These are phyloP conservation scores for Eutrigla gurnardus DNA, from an alignment of 2,797 vertebrate species.

Conservation along the genomic window DNA sequence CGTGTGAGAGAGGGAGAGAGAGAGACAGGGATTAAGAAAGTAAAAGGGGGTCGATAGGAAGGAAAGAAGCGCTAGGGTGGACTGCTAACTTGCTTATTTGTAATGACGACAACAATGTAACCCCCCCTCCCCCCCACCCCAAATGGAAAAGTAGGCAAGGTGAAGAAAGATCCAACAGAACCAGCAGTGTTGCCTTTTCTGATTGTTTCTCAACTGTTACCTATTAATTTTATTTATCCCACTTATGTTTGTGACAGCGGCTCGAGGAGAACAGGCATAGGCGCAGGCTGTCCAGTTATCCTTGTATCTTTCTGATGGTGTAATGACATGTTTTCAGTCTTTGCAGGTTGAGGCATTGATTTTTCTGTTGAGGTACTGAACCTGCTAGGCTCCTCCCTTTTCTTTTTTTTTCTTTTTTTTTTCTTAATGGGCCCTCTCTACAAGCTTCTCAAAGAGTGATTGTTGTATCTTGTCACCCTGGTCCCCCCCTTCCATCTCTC, in stretches of 20 bases:
- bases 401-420: slow-evolving; percentile 10
- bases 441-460: slow-evolving; percentile 71
- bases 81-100: slow-evolving; percentile 84
- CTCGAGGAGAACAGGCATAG: slow-evolving; percentile 64
- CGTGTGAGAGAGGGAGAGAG: slow-evolving; percentile 23
- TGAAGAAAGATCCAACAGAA: slow-evolving; percentile 81
- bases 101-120: slow-evolving; percentile 81
- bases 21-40: slow-evolving; percentile 73
- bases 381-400: slow-evolving; percentile 64
- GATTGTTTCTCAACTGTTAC: slow-evolving; percentile 84
- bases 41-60: slow-evolving; percentile 62
- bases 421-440: slow-evolving; percentile 48
- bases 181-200: slow-evolving; percentile 89
- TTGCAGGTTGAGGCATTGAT: slow-evolving; percentile 74
- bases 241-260: slow-evolving; percentile 76
- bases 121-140: slow-evolving; percentile 21
- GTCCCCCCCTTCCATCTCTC: slow-evolving; percentile 52
- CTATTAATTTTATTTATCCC: slow-evolving; percentile 81
- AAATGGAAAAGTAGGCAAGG: slow-evolving; percentile 70
- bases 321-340: slow-evolving; percentile 73
- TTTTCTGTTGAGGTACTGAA: slow-evolving; percentile 80
- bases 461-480: slow-evolving; percentile 66
- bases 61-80: slow-evolving; percentile 73
- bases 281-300: slow-evolving; percentile 66
- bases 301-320: slow-evolving; percentile 74